Conservation (phyloP, 2,888 invertebrate species). For the Lathronympha strigana region DNA sequence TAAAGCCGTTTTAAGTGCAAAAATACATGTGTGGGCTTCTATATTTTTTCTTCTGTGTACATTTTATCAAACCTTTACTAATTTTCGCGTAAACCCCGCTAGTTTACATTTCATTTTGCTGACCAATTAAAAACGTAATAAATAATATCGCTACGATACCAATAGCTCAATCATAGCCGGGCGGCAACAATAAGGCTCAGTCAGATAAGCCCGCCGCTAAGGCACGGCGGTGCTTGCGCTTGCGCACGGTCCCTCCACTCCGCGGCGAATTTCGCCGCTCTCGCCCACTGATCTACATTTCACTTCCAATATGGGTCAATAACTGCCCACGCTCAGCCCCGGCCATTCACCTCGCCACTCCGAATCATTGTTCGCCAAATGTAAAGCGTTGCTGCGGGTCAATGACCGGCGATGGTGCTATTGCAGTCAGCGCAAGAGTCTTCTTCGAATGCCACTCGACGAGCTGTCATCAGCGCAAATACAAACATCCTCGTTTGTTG, state of each 20-base stretch:
- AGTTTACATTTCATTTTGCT: background rate
- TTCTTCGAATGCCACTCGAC: conserved; percentile 80
- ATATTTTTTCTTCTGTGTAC: too few species aligned
- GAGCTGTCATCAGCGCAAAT: conserved; percentile 63
- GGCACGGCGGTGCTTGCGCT: conserved; percentile 46
- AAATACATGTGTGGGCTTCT: too few species aligned
- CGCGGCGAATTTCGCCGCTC: conserved; percentile 80
- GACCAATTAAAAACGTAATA: background rate
- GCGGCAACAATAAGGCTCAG: conserved; percentile 24
- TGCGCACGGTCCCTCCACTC: conserved; percentile 58
- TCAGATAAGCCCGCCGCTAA: conserved; percentile 40
- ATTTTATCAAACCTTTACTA: background rate
- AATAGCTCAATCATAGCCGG: conserved; percentile 8
- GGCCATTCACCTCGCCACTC: conserved; percentile 83
- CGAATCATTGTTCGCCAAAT: conserved; percentile 84
- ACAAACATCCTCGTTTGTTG: conserved; percentile 65
- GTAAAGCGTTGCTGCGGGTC: conserved; percentile 77
- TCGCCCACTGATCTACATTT: conserved; percentile 86
- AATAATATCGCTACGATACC: conserved; percentile 2
- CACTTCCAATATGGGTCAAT: conserved; percentile 84
- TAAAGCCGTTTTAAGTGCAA: too few species aligned
- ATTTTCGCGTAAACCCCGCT: background rate
- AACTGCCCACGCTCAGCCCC: conserved; percentile 84
- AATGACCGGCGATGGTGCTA: conserved; percentile 68
- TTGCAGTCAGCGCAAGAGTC: conserved; percentile 69